Evolutionary conservation across 2,888 invertebrate species (phyloP), one percentile per base, ranked within the genome.

Genomic region (Ormia ochracea): DNA sequence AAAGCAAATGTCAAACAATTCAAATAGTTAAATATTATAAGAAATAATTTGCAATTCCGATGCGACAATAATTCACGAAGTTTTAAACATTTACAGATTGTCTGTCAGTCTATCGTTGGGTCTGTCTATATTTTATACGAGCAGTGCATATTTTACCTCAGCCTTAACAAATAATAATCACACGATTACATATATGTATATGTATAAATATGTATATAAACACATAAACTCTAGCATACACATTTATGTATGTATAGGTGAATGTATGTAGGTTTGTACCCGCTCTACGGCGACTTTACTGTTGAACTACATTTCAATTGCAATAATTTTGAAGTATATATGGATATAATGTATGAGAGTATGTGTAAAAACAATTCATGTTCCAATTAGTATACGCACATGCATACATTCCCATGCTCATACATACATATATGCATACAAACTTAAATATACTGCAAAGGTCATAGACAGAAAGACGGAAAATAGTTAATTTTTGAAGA

Each of bases 11-110:
- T 72, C 72, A 66, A 72, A 72, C 66, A 41, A 63, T 70, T 48
- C 50, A 50, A 48, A 65, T n/a, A 63, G 14, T 50, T 23, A 45
- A 72, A 59, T n/a, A n/a, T 43, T 12, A 43, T 14, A 26, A 45
- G 4, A 36, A 54, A 23, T 52, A 52, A 78, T 78, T 78, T 72
- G 78, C 78, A 78, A 78, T 78, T 78, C 66, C 52, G 38, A 78
- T 78, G 52, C 28, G 69, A 21, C 52, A 72, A 72, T 77, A 59
- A 56, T 45, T 73, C 14, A 50, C 26, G 38, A n/a, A n/a, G 23
- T 41, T 52, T 72, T 28, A 63, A 54, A 58, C 38, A 63, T 23
- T 61, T 33, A 10, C 28, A 0, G 33, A 14, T 12, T 58, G 58
- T 68, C 21, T 26, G 43, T 54, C 23, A 45, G 17, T 58, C 36